Conservation (phyloP, 2,888 invertebrate species). For the Argyresthia goedartella region DNA sequence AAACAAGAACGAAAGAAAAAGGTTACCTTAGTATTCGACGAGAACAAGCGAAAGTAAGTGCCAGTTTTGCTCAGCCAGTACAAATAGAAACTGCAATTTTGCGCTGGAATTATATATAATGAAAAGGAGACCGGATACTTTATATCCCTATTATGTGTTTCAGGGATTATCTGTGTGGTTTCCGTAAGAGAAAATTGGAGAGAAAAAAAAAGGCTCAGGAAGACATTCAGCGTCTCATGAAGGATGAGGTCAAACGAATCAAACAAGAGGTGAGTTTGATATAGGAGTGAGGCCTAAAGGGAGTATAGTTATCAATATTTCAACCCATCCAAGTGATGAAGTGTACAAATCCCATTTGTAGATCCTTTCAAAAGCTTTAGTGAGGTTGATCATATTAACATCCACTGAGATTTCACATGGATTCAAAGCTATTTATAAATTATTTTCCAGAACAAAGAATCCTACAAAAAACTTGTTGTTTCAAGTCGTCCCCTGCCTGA, state of each 20-base stretch:
- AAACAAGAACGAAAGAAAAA: constrained; percentile 46
- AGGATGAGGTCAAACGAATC: constrained; percentile 81
- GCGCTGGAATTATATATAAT: too few relatives aligned
- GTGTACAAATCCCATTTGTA: too few relatives aligned
- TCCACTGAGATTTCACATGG: not conserved
- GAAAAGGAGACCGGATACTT: not conserved
- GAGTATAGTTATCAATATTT: too few relatives aligned
- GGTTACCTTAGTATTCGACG: constrained; percentile 52
- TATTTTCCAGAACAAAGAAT: constrained; percentile 71
- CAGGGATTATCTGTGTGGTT: constrained; percentile 86
- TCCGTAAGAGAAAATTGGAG: constrained; percentile 84
- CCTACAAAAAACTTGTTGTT: constrained; percentile 80
- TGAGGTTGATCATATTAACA: not conserved
- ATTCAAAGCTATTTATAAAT: too few relatives aligned
- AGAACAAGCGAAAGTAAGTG: constrained; percentile 49
- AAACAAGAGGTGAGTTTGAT: constrained; percentile 74
- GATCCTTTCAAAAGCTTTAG: not conserved
- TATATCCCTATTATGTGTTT: constrained; percentile 18
- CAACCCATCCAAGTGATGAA: too few relatives aligned
- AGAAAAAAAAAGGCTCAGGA: constrained; percentile 82
- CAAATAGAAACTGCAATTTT: too few relatives aligned
- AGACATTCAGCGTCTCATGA: constrained; percentile 76
- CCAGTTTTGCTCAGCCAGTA: too few relatives aligned
- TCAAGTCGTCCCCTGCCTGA: constrained; percentile 79
- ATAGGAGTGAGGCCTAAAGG: too few relatives aligned